Percentiles rank a stretch among this genome's conserved stretches.
Evolutionary conservation across 2,113 vertebrate genomes (phyloP).

Genomic region (Parus major): DNA sequence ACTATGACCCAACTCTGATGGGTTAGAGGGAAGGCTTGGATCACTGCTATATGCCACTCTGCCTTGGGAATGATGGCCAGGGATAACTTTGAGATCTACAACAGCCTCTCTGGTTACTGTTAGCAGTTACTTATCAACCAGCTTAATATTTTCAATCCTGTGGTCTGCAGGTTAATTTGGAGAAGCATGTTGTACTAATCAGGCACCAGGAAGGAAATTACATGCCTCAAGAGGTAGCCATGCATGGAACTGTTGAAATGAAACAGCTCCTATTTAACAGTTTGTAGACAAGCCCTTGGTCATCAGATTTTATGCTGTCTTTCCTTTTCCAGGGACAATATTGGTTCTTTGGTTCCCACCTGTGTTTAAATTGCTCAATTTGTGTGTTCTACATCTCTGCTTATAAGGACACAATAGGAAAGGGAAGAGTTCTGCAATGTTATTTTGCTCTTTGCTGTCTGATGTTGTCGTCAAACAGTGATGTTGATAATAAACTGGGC

Average conservation of each 20-base stretch:
- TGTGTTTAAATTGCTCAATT: neutral
- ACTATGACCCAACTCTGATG: neutral
- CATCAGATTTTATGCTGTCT: neutral
- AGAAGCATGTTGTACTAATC: slow-evolving; percentile 2
- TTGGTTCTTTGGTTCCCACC: neutral
- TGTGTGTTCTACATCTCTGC: neutral
- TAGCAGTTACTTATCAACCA: neutral
- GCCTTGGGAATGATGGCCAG: neutral
- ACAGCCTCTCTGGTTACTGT: neutral
- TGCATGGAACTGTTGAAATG: neutral
- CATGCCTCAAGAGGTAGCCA: neutral
- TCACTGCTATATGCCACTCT: neutral
- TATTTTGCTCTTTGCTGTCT: neutral
- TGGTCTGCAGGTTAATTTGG: slow-evolving; percentile 16
- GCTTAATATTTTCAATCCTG: neutral
- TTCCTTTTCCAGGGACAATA: neutral
- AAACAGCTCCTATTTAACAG: neutral
- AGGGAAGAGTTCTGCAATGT: neutral
- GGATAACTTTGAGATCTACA: neutral
- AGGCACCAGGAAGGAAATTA: neutral
- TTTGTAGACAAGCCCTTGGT: neutral
- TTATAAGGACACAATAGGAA: neutral
- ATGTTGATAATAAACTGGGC: neutral
- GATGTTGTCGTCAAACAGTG: neutral
- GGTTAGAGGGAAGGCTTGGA: neutral